Base-by-base conservation (phyloP, 2,888 invertebrate species). In the Blastobasis adustella region DNA sequence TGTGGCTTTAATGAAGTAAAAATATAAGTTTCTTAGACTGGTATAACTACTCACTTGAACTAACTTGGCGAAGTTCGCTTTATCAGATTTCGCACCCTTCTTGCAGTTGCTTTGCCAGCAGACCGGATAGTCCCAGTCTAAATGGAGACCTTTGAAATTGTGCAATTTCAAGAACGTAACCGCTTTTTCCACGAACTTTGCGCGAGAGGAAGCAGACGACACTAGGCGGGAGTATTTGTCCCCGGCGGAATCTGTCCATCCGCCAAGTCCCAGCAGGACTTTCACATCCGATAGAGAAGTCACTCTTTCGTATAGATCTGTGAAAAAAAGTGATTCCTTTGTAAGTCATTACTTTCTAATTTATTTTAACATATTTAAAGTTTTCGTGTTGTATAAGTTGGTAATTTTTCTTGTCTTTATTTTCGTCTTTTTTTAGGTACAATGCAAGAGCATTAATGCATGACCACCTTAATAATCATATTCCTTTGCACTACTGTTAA, bases 91-190 rank as follows among this genome's bases (percentile, higher is more conserved):
- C 0, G 95, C 93, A 0, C 96, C 96, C 63, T 93, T 93, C 45
- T 92, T 92, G 72, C 96, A 97, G 71, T 96, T 93, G 61, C 96
- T 96, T 72, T 97, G 96, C 96, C 96, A 96, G 67, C 96, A 97
- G 55, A 94, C 94, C 0, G 98, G 98, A 73, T 98, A 98, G 71
- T 97, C 96, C 98, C 98, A 98, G 67, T 98, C 98, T 37, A 98
- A 74, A 66, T 97, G 97, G 0, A 98, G 82, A 5, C 98, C 98
- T 58, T 93, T 91, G 71, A 98, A 98, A 45, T 93, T 92, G 68
- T 96, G 90, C 58, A 90, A 90, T 10, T 91, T 89, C 41, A 97
- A 76, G 73, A 95, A 96, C 23, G 91, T 90, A 1, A 95, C 90
- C 0, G 92, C 89, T 51, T 92, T 92, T 2, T 92, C 83, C 4